Evolutionary conservation across 2,888 invertebrate species (phyloP).

Genomic region (Heliconius hortense): DNA sequence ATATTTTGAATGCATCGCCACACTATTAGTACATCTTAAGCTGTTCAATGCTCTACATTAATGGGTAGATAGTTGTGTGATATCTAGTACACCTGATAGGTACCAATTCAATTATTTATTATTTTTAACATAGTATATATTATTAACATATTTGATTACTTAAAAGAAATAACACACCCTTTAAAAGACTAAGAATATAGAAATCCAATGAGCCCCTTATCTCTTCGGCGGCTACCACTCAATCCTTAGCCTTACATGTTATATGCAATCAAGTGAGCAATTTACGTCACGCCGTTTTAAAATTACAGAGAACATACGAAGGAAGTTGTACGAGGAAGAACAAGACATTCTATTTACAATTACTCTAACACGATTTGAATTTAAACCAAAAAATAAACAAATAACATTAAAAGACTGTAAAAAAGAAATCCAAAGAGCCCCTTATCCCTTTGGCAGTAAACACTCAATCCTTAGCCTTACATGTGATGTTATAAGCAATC

Average conservation of each 20-base stretch:
- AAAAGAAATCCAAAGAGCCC: constrained; percentile 14
- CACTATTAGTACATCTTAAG: too few species aligned
- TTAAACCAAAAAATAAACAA: background rate
- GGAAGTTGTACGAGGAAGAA: too few species aligned
- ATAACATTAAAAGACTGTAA: background rate
- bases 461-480: constrained; percentile 22
- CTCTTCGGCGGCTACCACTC: constrained; percentile 10
- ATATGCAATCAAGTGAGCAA: constrained; percentile 48
- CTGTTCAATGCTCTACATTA: too few species aligned
- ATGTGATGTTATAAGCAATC: constrained; percentile 49
- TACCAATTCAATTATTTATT: too few species aligned
- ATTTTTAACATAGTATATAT: too few species aligned
- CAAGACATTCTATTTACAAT: too few species aligned
- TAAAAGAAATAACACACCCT: too few species aligned
- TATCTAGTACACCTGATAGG: too few species aligned
- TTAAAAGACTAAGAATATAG: background rate
- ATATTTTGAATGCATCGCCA: too few species aligned
- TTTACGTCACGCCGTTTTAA: constrained; percentile 49
- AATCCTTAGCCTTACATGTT: constrained; percentile 39
- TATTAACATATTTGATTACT: too few species aligned
- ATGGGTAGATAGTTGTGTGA: too few species aligned
- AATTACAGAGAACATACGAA: background rate
- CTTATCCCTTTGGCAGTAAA: constrained; percentile 13
- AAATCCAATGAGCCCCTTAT: constrained; percentile 6
- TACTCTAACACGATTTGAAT: background rate